Conservation (phyloP, 2,888 invertebrate species). For the Steinernema hermaphroditum region DNA sequence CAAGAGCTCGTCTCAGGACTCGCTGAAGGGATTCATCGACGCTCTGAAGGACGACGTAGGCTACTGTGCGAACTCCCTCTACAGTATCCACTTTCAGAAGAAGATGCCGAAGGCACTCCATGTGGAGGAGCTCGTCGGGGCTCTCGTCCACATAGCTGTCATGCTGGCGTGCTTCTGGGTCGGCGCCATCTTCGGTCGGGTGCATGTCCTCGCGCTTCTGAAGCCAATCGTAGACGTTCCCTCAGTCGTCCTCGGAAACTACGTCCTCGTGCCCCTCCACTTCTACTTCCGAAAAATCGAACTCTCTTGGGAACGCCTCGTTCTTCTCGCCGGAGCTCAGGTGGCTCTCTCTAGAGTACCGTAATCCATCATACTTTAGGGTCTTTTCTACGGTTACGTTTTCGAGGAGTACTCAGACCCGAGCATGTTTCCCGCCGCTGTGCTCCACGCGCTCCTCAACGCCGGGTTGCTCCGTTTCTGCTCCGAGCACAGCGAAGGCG, state of each 20-base stretch:
- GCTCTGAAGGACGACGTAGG: not conserved
- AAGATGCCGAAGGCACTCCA: not conserved
- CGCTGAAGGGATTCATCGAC: not conserved
- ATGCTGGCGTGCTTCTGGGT: not conserved
- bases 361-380: not conserved
- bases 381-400: not conserved
- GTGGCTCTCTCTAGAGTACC: not conserved
- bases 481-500: not conserved
- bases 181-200: not conserved
- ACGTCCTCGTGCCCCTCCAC: not conserved
- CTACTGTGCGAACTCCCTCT: not conserved
- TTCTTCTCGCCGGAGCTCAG: not conserved
- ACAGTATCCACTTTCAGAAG: not conserved
- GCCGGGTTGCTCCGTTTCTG: not conserved
- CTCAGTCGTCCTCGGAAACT: not conserved
- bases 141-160: not conserved
- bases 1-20: not conserved
- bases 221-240: constrained; percentile 9
- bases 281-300: not conserved
- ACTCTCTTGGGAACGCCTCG: not conserved
- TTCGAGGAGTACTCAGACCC: not conserved
- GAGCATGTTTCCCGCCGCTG: not conserved
- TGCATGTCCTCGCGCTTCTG: not conserved
- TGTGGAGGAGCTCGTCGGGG: not conserved
- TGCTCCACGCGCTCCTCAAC: not conserved